Conservation (phyloP, 2,888 invertebrate species). For the Himalopsyche kuldschensis region DNA sequence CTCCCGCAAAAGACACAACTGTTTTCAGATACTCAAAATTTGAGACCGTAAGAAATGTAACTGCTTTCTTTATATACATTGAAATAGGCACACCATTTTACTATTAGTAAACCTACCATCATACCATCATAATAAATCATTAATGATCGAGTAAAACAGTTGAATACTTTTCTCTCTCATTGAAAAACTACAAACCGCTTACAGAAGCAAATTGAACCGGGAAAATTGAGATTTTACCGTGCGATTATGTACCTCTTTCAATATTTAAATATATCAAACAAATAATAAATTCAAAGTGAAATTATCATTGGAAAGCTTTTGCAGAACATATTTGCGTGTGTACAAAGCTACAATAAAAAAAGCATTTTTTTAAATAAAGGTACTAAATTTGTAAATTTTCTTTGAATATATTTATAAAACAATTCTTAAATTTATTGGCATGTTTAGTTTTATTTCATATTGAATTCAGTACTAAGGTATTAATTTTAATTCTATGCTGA, state of each 20-base stretch:
- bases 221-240: no score
- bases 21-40: not conserved
- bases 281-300: not conserved
- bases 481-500: not conserved
- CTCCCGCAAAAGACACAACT: not conserved
- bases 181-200: no score
- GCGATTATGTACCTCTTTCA: no score
- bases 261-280: not conserved
- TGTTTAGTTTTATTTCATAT: conserved; percentile 3
- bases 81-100: conserved; percentile 14
- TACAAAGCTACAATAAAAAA: not conserved
- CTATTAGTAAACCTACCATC: not conserved
- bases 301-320: not conserved
- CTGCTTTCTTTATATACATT: not conserved
- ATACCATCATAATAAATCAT: not conserved
- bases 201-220: no score
- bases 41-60: not conserved
- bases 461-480: not conserved
- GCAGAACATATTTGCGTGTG: not conserved
- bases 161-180: no score
- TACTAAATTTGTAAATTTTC: not conserved
- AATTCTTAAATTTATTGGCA: conserved; percentile 19
- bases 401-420: not conserved
- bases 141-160: no score
- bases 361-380: not conserved